Percentiles rank a stretch among this genome's conserved stretches.
These are phyloP conservation scores for Stichopus chloronotus DNA, from an alignment of 35 echinoderm and acorn worm species.

Conservation along the genomic window DNA sequence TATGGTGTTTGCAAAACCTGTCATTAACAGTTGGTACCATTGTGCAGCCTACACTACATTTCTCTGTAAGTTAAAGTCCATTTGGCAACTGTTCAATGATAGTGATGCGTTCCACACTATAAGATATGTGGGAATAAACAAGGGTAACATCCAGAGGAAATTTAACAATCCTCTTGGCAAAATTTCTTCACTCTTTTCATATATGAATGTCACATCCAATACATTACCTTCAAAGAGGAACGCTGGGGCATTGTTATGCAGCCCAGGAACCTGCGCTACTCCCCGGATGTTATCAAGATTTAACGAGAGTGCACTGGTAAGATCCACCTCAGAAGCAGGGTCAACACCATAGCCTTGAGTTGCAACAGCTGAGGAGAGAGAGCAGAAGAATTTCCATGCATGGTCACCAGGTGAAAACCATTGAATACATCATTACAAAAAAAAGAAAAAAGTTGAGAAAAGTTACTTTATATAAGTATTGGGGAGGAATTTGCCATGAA, in stretches of 20 bases:
- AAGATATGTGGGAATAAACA: too few relatives aligned
- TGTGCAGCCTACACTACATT: too few relatives aligned
- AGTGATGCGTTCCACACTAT: too few relatives aligned
- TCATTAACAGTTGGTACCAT: too few relatives aligned
- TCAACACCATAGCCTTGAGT: constrained; percentile 70
- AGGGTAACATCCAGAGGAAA: neutral
- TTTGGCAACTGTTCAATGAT: too few relatives aligned
- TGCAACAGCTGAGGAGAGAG: constrained; percentile 40
- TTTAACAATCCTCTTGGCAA: neutral
- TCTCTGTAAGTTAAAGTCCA: too few relatives aligned
- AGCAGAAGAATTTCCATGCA: neutral
- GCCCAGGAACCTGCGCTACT: constrained; percentile 74
- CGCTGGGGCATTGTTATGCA: constrained; percentile 75
- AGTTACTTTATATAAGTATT: neutral
- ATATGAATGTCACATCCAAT: neutral
- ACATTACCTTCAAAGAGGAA: constrained; percentile 76
- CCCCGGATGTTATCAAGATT: constrained; percentile 53
- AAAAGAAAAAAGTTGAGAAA: neutral
- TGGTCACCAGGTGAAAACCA: neutral
- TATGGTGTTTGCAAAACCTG: too few relatives aligned
- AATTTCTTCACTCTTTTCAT: neutral
- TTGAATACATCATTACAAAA: neutral
- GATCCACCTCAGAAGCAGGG: constrained; percentile 75
- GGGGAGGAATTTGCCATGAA: too few relatives aligned
- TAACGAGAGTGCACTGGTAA: constrained; percentile 71